Evolutionary conservation across 2,797 vertebrate genomes (phyloP), one percentile per base, ranked within the genome.

Genomic region (Glossophaga mutica): DNA sequence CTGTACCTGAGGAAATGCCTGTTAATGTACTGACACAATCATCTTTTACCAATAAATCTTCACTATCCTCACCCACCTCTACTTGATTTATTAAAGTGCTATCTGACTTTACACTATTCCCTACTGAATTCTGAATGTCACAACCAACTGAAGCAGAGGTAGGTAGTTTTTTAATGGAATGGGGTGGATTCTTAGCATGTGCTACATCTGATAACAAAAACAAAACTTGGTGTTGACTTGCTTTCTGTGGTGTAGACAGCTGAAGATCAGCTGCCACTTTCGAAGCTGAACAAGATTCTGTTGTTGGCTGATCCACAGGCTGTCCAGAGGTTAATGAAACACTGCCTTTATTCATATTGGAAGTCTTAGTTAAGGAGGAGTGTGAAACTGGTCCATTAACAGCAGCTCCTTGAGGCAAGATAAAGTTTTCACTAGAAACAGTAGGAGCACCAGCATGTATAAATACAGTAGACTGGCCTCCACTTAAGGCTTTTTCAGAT

Each of bases 321-420:
- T 99, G 98, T 98, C 99, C 99, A 98, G 98, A 98, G 98, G 98
- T 98, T 98, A 99, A 98, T 92, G 99, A 99, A 99, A 98, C 96
- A 91, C 98, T 98, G 98, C 99, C 98, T 99, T 99, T 99, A 99
- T 98, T 99, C 99, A 99, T 99, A 98, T 96, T 99, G 98, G 98
- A 98, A 99, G 99, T 99, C 98, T 99, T 99, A 98, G 99, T 98
- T 98, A 99, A 98, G 99, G 98, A 98, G 98, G 99, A 98, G 99
- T 99, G 99, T 99, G 99, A 99, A 99, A 98, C 99, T 99, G 99
- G 99, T 99, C 99, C 99, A 99, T 99, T 99, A 99, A 99, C 99
- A 99, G 99, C 98, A 99, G 99, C 98, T 99, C 98, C 99, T 98
- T 99, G 99, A 99, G 99, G 99, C 98, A 99, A 99, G 98, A 98